Evolutionary conservation across 2,797 vertebrate species (phyloP), one percentile per base, ranked within the genome.

Genomic region (Gambelia wislizenii): DNA sequence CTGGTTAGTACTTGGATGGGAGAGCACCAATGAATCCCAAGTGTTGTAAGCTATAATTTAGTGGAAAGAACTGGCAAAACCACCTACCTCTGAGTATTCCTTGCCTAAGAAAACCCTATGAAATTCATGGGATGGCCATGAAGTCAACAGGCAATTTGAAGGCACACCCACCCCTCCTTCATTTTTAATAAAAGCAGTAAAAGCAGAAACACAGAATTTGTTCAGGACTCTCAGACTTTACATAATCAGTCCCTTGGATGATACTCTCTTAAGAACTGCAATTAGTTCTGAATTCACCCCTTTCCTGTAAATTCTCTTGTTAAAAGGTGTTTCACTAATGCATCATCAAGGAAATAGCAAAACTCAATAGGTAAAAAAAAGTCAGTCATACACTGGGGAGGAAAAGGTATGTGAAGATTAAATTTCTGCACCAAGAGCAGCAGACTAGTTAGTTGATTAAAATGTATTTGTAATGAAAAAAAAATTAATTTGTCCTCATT

Each of bases 381-480:
- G 72, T 49, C 1, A 77, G 84, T 42, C 44, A 87, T 54, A 54
- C 87, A 82, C 42, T 8, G 39, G 42, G 9, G 27, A 80, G 64
- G 67, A 1, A 69, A 6, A 72, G 5, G 1, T 77, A 30, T n/a
- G 7, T 83, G 59, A 39, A 75, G 89, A 84, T 87, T 74, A 44
- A 84, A 88, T 92, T 88, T 79, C 2, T 87, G 39, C 7, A 14
- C 12, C 69, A 47, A 25, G 64, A 89, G 2, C n/a, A 74, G 80
- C n/a, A 67, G n/a, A 87, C 33, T 20, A 30, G 64, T 89, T 92
- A 86, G 83, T 83, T 89, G 49, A 7, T 7, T 54, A 87, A 75
- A 1, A 84, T 74, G 39, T 30, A 72, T 30, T 83, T 59, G 44
- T n/a, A 74, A 69, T 44, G 8, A 52, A 56, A 77, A 61, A 56